Percentiles rank a stretch among this genome's conserved stretches.
These are phyloP conservation scores for Meiosimyza platycephala DNA, from an alignment of 2,888 invertebrate species.

Conservation along the genomic window DNA sequence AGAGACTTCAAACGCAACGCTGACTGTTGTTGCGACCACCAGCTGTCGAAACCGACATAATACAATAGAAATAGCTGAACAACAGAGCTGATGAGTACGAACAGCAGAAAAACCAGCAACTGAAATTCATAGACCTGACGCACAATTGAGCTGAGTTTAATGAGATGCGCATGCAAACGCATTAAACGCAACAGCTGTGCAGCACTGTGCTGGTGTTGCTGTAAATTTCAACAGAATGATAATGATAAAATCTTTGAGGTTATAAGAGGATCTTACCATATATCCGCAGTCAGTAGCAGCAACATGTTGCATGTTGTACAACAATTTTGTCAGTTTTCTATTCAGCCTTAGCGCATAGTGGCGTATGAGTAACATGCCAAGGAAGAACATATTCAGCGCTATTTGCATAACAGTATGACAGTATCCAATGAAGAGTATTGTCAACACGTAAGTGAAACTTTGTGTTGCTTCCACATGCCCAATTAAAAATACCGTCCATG, in stretches of 20 bases:
- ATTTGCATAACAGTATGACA: conserved; percentile 51
- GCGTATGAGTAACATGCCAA: conserved; percentile 46
- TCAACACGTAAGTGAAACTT: conserved; percentile 25
- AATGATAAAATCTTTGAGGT: no score
- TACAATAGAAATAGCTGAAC: no score
- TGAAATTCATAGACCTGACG: conserved; percentile 47
- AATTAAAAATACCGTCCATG: neutral
- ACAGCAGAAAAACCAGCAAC: conserved; percentile 46
- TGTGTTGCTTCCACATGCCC: neutral
- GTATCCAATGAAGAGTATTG: conserved; percentile 31
- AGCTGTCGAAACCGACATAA: no score
- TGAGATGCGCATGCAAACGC: conserved; percentile 43
- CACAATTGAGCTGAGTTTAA: conserved; percentile 42
- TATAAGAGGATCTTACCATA: no score
- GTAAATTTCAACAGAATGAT: no score
- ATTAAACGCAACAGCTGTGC: conserved; percentile 38
- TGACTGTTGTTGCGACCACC: no score
- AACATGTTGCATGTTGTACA: no score
- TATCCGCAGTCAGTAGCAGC: no score
- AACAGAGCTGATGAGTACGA: conserved; percentile 29
- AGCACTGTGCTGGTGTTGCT: no score
- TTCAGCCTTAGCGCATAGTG: conserved; percentile 43
- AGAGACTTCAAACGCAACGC: no score
- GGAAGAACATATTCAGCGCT: conserved; percentile 49
- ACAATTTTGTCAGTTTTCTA: no score